Evolutionary conservation across 1,140 invertebrate species (phyloP).

Genomic region (Drosophila pectinifera): DNA sequence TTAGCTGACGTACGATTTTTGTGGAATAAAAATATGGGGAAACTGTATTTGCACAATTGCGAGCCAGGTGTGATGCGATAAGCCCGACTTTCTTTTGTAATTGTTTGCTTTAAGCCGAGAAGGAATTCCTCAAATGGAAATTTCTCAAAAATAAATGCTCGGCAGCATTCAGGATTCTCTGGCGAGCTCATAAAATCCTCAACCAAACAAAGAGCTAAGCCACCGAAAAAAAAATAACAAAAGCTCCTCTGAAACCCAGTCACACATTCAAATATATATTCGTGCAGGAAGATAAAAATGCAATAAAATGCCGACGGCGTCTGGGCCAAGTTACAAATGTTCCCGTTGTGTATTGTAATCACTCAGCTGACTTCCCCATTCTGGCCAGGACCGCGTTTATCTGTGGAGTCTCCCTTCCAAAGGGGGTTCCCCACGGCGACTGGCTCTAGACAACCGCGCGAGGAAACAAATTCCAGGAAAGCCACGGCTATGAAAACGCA

Average conservation of each 20-base stretch:
- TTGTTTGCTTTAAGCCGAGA: conserved; percentile 21
- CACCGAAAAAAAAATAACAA: conserved; percentile 29
- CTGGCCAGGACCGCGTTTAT: conserved; percentile 3
- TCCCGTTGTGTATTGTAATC: conserved; percentile 52
- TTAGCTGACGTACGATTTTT: conserved; percentile 27
- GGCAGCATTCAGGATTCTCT: conserved; percentile 10
- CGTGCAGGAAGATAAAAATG: conserved; percentile 56
- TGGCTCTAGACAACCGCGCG: conserved; percentile 7
- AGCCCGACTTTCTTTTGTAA: conserved; percentile 36
- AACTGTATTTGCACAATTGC: conserved; percentile 12
- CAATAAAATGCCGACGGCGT: conserved; percentile 55
- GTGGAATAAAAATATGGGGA: conserved; percentile 24
- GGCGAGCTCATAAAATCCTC: conserved; percentile 40
- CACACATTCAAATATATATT: conserved; percentile 1
- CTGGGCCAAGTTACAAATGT: conserved; percentile 51
- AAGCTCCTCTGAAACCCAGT: conserved; percentile 17
- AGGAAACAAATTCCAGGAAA: conserved; percentile 10
- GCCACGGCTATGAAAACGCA: conserved; percentile 10
- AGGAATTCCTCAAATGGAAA: conserved; percentile 14
- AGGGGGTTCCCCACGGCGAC: conserved; percentile 3
- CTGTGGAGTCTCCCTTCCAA: neutral
- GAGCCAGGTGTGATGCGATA: conserved; percentile 37
- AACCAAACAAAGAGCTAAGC: conserved; percentile 39
- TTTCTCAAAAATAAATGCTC: conserved; percentile 19
- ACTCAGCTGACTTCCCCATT: conserved; percentile 35